phyloP scores from a whole-genome alignment of 2,113 vertebrate species.

The Mesoclemmys tuberculata region DNA sequence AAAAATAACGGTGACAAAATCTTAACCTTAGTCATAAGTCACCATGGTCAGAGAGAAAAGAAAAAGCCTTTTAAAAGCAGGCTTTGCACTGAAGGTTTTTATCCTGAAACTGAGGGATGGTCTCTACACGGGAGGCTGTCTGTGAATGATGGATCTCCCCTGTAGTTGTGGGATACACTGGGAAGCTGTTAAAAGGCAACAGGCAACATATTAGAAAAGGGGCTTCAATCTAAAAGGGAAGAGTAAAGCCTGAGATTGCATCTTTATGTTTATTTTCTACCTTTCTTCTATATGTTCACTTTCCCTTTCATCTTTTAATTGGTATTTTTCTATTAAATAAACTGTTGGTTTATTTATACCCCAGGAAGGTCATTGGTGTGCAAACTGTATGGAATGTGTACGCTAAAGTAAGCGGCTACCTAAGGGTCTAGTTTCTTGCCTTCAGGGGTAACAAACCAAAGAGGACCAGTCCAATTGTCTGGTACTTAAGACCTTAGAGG shows the following conservation, averaged over 20 bases:
- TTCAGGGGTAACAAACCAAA: neutral
- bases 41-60: neutral
- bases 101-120: neutral
- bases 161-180: neutral
- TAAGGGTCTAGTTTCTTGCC: neutral
- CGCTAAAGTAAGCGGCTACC: neutral
- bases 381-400: neutral
- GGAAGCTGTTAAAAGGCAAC: neutral
- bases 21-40: neutral
- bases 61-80: neutral
- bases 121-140: neutral
- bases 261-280: neutral
- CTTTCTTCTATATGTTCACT: neutral
- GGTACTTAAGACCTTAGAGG: neutral
- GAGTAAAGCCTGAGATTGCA: neutral
- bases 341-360: neutral
- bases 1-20: neutral
- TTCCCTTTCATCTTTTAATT: neutral
- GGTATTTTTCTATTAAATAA: neutral
- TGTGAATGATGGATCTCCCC: neutral
- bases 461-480: neutral
- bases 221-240: neutral
- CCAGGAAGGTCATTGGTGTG: neutral
- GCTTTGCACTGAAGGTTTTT: neutral
- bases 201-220: neutral